phyloP scores from a whole-genome alignment of 2,888 invertebrate species.

The Drosophila subquinaria region DNA sequence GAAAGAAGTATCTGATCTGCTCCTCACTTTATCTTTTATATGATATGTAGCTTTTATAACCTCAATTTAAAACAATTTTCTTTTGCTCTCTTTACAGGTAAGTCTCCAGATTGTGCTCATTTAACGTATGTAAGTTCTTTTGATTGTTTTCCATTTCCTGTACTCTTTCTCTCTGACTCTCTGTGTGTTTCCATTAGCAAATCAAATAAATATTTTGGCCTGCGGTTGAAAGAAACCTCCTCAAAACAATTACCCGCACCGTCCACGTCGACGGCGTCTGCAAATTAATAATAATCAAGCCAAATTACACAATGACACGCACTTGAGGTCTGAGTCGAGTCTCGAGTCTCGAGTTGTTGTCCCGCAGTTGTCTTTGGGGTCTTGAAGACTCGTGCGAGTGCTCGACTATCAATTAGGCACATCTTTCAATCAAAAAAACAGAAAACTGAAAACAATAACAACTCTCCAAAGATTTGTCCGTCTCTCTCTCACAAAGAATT shows the following conservation, averaged over 20 bases:
- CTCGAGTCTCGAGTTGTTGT: constrained; percentile 23
- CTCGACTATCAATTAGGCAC: constrained; percentile 80
- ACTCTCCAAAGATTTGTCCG: constrained; percentile 51
- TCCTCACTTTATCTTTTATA: not conserved
- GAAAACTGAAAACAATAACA: constrained; percentile 20
- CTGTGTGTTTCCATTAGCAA: constrained; percentile 64
- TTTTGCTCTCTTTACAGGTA: constrained; percentile 71
- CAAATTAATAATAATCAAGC: constrained; percentile 79
- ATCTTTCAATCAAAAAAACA: constrained; percentile 76
- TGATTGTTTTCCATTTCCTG: constrained; percentile 51
- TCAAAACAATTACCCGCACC: constrained; percentile 45
- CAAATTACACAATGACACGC: constrained; percentile 82
- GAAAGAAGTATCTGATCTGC: not conserved
- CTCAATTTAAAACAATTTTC: constrained; percentile 71
- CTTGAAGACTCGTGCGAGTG: constrained; percentile 64
- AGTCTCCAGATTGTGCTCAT: constrained; percentile 42
- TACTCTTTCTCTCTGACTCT: constrained; percentile 5
- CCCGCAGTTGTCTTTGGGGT: constrained; percentile 22
- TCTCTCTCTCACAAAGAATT: constrained; percentile 53
- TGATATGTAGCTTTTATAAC: constrained; percentile 25
- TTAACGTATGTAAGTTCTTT: constrained; percentile 55
- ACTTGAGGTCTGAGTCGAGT: constrained; percentile 58
- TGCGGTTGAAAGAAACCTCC: constrained; percentile 41
- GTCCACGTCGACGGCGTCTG: constrained; percentile 59
- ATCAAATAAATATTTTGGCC: constrained; percentile 76